Evolutionary conservation across 2,113 vertebrate genomes (phyloP), one percentile per base, ranked within the genome.

Genomic region (Gallinago media): DNA sequence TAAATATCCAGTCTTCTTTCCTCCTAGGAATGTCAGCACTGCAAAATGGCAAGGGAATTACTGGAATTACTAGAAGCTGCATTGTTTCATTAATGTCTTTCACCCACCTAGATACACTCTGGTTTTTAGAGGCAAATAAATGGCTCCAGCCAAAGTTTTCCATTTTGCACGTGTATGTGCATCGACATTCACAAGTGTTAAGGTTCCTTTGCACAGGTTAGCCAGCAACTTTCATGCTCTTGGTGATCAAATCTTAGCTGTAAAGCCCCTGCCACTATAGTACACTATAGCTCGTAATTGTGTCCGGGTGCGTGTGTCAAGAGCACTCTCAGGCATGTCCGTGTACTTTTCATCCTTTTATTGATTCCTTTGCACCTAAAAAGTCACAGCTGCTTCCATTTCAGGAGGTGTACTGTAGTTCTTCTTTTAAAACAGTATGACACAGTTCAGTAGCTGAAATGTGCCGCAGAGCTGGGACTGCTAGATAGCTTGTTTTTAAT

Each of bases 401-500:
- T 97, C 93, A 84, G 78, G 68, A 77, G 49, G 38, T 34, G 72
- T 65, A 78, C 93, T 84, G 32, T 63, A 96, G 92, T 79, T 93
- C 73, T 91, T 95, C 96, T 96, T 97, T 96, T 94, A 94, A 96
- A 97, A 85, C 92, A 94, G 96, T 94, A 56, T 96, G 95, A 95
- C 92, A 96, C 81, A 95, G 93, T 92, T 97, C 95, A 94, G 93
- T 88, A 89, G 91, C 97, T 94, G 88, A 87, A 96, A 95, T 94
- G 91, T 92, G 94, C 93, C 4, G 34, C 75, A 88, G 96, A 96
- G 89, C 88, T 94, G 78, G 75, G 86, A 94, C 92, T 97, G 95
- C 70, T 83, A 90, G 96, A 89, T 90, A 95, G 89, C 91, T 96
- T 97, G 95, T 94, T 97, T 97, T 97, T 97, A 96, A 97, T 97